Base-by-base conservation (phyloP, 2,113 vertebrate genomes). In the Toxotes jaculatrix region DNA sequence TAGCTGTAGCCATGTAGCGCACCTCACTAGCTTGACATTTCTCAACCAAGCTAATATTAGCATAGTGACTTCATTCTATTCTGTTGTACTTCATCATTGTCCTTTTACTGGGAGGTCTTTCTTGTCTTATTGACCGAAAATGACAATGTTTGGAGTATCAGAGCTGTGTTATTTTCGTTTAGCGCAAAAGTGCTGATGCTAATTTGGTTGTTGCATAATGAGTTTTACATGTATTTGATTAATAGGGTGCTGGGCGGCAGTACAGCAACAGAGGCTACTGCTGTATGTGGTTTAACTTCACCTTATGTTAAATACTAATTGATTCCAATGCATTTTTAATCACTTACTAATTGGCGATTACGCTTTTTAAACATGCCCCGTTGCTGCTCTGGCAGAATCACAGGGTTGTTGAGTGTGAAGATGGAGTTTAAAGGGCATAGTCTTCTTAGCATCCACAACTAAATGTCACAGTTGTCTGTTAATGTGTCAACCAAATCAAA, bases 391-490 rank as follows among this genome's bases (percentile, higher is more conserved):
- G 79, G 84, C 80, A 84, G 74, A 86, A 85, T 82, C 69, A 47
- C 36, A 2, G 67, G 66, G 72, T 77, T 83, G 84, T 59, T 45
- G 82, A 81, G 87, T 85, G 79, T 80, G 73, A 87, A 77, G 83
- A 79, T 40, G 74, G 88, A 90, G 92, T 92, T 94, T 93, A 93
- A 94, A 93, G 93, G 93, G 87, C 93, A 94, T 57, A 61, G 85
- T 90, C 88, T 80, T 92, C 85, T 86, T 80, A 75, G 88, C 88
- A 84, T 92, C 90, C 83, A 79, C 82, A 77, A 91, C 89, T 93
- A 94, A 94, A 94, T 94, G 93, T 92, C 93, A 94, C 91, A 89
- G 87, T 93, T 94, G 93, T 94, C 93, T 93, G 93, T 92, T 93
- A 91, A 90, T 87, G 92, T 93, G 93, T 94, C 93, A 93, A 88